Conservation (phyloP, 2,888 invertebrate species). For the Napeogenes inachia region DNA sequence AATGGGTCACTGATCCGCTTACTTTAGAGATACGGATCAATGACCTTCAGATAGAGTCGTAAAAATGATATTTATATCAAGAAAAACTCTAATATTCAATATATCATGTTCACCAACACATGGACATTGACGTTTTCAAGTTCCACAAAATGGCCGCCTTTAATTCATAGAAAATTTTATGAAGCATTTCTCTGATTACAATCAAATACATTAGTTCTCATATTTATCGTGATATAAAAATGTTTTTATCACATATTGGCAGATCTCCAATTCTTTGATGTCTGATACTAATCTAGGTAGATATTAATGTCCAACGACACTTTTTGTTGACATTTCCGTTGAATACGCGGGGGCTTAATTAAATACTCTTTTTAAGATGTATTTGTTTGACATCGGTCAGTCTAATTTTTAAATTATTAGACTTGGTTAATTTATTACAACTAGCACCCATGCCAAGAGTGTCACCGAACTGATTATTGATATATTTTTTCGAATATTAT, state of each 20-base stretch:
- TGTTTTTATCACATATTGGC: slow-evolving; percentile 23
- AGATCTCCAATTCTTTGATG: slow-evolving; percentile 26
- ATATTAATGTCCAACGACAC: slow-evolving; percentile 25
- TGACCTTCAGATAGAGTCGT: background rate
- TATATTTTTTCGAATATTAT: no score
- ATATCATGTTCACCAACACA: background rate
- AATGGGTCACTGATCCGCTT: background rate
- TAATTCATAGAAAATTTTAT: background rate
- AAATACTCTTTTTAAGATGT: background rate
- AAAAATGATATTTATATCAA: background rate
- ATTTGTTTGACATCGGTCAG: background rate
- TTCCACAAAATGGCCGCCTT: background rate
- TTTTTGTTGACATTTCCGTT: slow-evolving; percentile 25
- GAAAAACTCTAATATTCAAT: background rate
- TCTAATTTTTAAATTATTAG: background rate
- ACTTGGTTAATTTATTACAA: no score
- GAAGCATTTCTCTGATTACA: background rate
- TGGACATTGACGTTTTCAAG: slow-evolving; percentile 1
- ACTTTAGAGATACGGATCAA: background rate
- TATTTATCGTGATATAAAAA: background rate
- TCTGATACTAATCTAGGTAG: slow-evolving; percentile 28
- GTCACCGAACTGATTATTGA: no score
- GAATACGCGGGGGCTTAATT: slow-evolving; percentile 1
- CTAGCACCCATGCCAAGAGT: no score
- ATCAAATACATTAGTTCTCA: slow-evolving; percentile 1